Conservation (phyloP, 2,888 invertebrate species). For the Lathronympha strigana region DNA sequence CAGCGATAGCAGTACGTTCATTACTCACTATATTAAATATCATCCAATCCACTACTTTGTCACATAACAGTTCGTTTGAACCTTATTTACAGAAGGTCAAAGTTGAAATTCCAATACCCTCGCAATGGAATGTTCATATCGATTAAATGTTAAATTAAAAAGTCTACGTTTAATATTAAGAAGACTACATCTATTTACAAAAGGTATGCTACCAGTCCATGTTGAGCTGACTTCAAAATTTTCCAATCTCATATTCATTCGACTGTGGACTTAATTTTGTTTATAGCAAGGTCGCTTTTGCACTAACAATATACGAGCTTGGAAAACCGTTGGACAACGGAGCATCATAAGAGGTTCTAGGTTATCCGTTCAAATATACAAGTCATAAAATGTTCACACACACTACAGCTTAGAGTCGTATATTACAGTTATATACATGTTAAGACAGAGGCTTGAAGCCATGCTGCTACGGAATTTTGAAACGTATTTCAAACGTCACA, state of each 20-base stretch:
- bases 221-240: slow-evolving; percentile 51
- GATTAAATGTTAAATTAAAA: slow-evolving; percentile 32
- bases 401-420: slow-evolving; percentile 43
- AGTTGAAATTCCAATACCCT: slow-evolving; percentile 33
- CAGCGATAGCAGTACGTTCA: slow-evolving; percentile 58
- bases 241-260: slow-evolving; percentile 1
- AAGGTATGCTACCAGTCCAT: slow-evolving; percentile 34
- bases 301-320: slow-evolving; percentile 10
- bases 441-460: slow-evolving; percentile 54
- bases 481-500: background rate
- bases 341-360: slow-evolving; percentile 54
- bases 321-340: slow-evolving; percentile 32
- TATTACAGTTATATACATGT: slow-evolving; percentile 45
- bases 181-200: slow-evolving; percentile 39
- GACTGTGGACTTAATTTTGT: background rate
- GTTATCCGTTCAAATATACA: slow-evolving; percentile 46
- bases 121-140: slow-evolving; percentile 37
- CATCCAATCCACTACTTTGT: slow-evolving; percentile 43
- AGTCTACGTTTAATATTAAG: slow-evolving; percentile 35
- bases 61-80: slow-evolving; percentile 65
- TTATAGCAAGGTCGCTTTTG: slow-evolving; percentile 7
- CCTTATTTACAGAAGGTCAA: slow-evolving; percentile 50
- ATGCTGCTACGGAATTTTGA: slow-evolving; percentile 4
- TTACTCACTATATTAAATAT: slow-evolving; percentile 51
- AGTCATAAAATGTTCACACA: slow-evolving; percentile 42